phyloP scores from a whole-genome alignment of 1,140 invertebrate genomes.

The Ephestia elutella region DNA sequence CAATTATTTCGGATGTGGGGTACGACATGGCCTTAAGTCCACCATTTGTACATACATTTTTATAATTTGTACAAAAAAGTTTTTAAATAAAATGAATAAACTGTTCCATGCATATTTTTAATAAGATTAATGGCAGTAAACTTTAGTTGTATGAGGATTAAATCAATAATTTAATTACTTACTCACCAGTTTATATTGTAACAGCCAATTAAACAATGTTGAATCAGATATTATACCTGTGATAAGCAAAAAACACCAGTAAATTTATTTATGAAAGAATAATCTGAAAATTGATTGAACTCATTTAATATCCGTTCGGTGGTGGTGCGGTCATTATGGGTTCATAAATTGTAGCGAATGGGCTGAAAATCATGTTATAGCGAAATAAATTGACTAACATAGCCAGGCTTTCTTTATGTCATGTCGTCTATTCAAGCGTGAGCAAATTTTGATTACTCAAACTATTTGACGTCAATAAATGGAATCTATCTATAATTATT shows the following conservation, averaged over 20 bases:
- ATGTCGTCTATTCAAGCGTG: not conserved
- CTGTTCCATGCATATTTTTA: too few relatives aligned
- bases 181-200: not conserved
- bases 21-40: too few relatives aligned
- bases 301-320: constrained; percentile 10
- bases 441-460: not conserved
- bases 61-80: too few relatives aligned
- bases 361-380: constrained; percentile 6
- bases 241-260: not conserved
- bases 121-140: too few relatives aligned
- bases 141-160: not conserved
- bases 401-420: not conserved
- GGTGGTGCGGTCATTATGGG: constrained; percentile 9
- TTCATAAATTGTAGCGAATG: constrained; percentile 7
- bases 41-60: too few relatives aligned
- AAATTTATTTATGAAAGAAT: constrained; percentile 15
- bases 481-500: too few relatives aligned
- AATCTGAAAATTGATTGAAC: constrained; percentile 14
- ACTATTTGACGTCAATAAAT: not conserved
- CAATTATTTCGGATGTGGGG: too few relatives aligned
- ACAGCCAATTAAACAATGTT: constrained; percentile 1
- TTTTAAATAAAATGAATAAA: too few relatives aligned
- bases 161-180: not conserved
- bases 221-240: not conserved
- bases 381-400: constrained; percentile 9